phyloP scores from a whole-genome alignment of 1,140 invertebrate genomes.

The Onthophagus taurus region DNA sequence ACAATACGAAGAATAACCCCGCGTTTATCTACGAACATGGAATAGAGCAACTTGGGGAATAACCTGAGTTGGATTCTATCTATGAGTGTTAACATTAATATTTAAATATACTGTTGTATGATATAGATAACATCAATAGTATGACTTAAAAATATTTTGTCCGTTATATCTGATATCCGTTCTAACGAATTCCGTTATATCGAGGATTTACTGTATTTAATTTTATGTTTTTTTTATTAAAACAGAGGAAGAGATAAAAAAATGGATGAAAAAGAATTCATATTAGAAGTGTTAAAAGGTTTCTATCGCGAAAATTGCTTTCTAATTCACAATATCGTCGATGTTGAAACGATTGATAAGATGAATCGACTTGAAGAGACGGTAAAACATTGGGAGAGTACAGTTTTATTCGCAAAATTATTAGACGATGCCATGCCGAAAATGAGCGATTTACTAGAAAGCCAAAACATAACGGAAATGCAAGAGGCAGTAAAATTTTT shows the following conservation, averaged over 20 bases:
- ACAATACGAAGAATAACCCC: no score
- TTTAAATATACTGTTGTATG: no score
- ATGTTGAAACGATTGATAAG: slow-evolving; percentile 20
- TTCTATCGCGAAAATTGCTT: slow-evolving; percentile 23
- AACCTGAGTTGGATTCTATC: no score
- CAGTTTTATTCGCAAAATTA: slow-evolving; percentile 24
- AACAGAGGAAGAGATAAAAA: slow-evolving; percentile 16
- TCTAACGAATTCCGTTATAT: no score
- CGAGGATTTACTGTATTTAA: no score
- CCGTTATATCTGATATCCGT: no score
- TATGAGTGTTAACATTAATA: no score
- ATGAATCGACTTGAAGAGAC: slow-evolving; percentile 19
- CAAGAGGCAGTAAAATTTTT: slow-evolving; percentile 33
- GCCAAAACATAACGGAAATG: slow-evolving; percentile 28
- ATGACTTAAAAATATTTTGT: no score
- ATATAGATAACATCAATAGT: no score
- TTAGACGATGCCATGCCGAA: slow-evolving; percentile 21
- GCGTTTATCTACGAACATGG: no score
- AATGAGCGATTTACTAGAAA: slow-evolving; percentile 27
- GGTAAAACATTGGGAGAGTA: slow-evolving; percentile 22
- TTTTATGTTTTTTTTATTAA: slow-evolving; percentile 6
- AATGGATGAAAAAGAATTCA: slow-evolving; percentile 17
- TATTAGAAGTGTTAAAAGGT: slow-evolving; percentile 17
- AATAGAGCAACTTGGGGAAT: no score
- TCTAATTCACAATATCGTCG: slow-evolving; percentile 13